A percentile compares a stretch with the other conserved stretches of the same genome.
Evolutionary conservation across 2,113 vertebrate genomes (phyloP).

Genomic region (Forbesichthys papilliferus): DNA sequence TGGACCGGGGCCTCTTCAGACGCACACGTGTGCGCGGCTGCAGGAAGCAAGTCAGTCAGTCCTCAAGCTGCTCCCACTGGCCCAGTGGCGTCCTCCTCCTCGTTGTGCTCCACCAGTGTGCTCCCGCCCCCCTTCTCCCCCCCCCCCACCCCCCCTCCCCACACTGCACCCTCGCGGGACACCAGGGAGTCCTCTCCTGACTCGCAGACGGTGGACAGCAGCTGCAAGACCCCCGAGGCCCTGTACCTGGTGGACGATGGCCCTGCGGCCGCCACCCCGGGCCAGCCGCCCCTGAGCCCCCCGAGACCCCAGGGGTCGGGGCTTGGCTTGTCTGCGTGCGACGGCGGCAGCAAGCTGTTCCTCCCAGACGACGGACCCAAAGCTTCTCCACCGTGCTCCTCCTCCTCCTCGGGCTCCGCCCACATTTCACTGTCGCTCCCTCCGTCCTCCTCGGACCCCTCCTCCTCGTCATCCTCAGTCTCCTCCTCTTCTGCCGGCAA

Average conservation of each 20-base stretch:
- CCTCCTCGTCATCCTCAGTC: slow-evolving; percentile 72
- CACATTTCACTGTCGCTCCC: slow-evolving; percentile 62
- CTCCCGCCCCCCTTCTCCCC: slow-evolving; percentile 76
- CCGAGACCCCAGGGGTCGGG: slow-evolving; percentile 46
- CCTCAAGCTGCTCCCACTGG: slow-evolving; percentile 68
- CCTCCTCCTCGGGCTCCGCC: slow-evolving; percentile 57
- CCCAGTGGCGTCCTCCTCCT: slow-evolving; percentile 72
- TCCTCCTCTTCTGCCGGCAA: slow-evolving; percentile 75
- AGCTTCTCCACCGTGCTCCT: slow-evolving; percentile 71
- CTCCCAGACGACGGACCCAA: slow-evolving; percentile 65
- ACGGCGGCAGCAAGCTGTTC: slow-evolving; percentile 50
- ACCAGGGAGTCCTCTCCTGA: slow-evolving; percentile 84
- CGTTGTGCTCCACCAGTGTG: slow-evolving; percentile 70
- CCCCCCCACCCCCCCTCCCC: slow-evolving; percentile 72
- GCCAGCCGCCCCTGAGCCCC: slow-evolving; percentile 57
- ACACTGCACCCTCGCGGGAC: slow-evolving; percentile 62
- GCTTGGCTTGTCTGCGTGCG: slow-evolving; percentile 37
- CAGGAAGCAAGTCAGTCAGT: slow-evolving; percentile 62
- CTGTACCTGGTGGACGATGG: slow-evolving; percentile 81
- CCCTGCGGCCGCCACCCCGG: slow-evolving; percentile 58
- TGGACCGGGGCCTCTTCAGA: slow-evolving; percentile 62
- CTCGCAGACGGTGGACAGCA: slow-evolving; percentile 92
- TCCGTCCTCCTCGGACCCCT: slow-evolving; percentile 67
- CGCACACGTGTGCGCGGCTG: slow-evolving; percentile 42
- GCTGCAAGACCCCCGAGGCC: slow-evolving; percentile 88